Conservation (phyloP, 2,113 vertebrate species). For the Porphyrio hochstetteri region DNA sequence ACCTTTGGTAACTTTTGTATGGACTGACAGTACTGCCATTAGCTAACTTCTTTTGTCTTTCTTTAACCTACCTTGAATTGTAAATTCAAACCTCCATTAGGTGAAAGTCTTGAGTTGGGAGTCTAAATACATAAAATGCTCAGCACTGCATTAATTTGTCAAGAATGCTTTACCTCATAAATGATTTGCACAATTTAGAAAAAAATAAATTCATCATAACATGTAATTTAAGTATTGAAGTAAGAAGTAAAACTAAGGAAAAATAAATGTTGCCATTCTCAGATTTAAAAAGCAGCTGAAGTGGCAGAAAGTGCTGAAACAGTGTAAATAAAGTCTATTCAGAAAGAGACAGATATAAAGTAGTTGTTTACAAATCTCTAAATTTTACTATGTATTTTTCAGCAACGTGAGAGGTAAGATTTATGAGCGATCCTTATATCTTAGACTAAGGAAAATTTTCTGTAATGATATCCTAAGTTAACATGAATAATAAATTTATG, state of each 20-base stretch:
- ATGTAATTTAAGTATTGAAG: not conserved
- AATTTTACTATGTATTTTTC: not conserved
- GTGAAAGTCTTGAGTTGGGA: conserved; percentile 1
- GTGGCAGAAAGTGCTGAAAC: not conserved
- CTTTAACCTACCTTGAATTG: conserved; percentile 39
- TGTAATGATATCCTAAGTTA: not conserved
- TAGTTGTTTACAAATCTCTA: not conserved
- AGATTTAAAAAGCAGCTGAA: not conserved
- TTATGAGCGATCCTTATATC: not conserved
- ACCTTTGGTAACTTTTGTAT: conserved; percentile 6
- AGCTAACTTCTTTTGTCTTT: conserved; percentile 35
- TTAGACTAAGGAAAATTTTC: not conserved
- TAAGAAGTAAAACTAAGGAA: conserved; percentile 4
- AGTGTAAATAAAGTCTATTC: not conserved
- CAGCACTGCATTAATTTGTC: conserved; percentile 34
- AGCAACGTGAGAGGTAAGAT: not conserved
- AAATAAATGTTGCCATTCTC: not conserved
- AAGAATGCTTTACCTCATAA: conserved; percentile 3
- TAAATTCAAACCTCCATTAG: conserved; percentile 7
- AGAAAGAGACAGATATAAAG: not conserved
- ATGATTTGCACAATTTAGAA: not conserved
- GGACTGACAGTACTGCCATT: conserved; percentile 10
- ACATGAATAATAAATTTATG: not conserved
- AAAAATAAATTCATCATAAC: not conserved
- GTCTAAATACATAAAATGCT: conserved; percentile 40